A percentile compares a stretch with the other conserved stretches of the same genome.
Evolutionary conservation across 2,888 invertebrate species (phyloP).

Genomic region (Zhuqinia jingwanae): DNA sequence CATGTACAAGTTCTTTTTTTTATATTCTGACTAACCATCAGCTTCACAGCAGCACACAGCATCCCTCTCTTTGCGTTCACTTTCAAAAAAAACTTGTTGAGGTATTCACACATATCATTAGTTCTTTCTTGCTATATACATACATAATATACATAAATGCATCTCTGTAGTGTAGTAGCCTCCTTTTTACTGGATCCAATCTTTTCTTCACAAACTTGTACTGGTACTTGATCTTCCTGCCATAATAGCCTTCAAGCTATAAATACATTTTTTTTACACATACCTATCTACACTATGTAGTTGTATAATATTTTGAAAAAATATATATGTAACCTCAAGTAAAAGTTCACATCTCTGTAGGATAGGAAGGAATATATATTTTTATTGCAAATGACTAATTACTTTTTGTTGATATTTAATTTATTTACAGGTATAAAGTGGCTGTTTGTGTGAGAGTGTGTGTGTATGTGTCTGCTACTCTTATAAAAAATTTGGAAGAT

Average conservation of each 20-base stretch:
- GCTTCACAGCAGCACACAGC: neutral
- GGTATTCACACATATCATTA: slow-evolving; percentile 18
- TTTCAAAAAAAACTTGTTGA: slow-evolving; percentile 29
- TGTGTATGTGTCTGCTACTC: neutral
- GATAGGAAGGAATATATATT: slow-evolving; percentile 6
- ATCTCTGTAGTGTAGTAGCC: slow-evolving; percentile 27
- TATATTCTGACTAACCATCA: no score
- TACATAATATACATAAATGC: no score
- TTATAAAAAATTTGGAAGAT: neutral
- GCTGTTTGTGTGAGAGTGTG: no score
- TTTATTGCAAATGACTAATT: neutral
- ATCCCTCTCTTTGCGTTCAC: slow-evolving; percentile 17
- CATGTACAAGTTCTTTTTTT: slow-evolving; percentile 44
- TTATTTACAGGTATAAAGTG: slow-evolving; percentile 12
- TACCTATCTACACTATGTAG: neutral
- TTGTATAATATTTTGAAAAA: slow-evolving; percentile 1
- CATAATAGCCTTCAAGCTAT: slow-evolving; percentile 51
- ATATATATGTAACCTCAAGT: slow-evolving; percentile 24
- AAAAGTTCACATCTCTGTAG: slow-evolving; percentile 39
- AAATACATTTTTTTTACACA: slow-evolving; percentile 50
- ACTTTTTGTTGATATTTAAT: neutral
- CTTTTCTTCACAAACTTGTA: slow-evolving; percentile 26
- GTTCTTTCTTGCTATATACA: neutral
- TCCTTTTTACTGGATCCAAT: slow-evolving; percentile 47
- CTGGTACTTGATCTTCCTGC: slow-evolving; percentile 60